Conservation (phyloP, 2,888 invertebrate species). For the Xestia c-nigrum region DNA sequence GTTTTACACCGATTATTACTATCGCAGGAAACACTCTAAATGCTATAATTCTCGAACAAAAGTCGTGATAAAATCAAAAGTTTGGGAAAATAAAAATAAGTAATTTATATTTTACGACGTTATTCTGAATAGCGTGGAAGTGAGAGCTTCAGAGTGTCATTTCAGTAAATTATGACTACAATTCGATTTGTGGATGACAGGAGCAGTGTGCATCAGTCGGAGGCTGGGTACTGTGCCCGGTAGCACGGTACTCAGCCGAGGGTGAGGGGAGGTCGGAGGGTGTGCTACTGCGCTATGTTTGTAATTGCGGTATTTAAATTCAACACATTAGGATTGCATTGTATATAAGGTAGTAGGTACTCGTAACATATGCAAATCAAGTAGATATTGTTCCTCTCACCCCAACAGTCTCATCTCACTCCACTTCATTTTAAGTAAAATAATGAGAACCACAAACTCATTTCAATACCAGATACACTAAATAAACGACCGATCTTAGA, state of each 20-base stretch:
- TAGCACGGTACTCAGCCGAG: slow-evolving; percentile 13
- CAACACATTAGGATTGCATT: slow-evolving; percentile 27
- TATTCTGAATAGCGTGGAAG: slow-evolving; percentile 28
- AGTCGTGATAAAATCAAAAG: slow-evolving; percentile 53
- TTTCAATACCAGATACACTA: background rate
- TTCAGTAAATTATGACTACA: slow-evolving; percentile 52
- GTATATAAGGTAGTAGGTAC: background rate
- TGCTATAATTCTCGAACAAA: slow-evolving; percentile 56
- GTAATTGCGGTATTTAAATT: slow-evolving; percentile 45
- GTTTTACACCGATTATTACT: slow-evolving; percentile 57
- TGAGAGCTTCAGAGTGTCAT: slow-evolving; percentile 39
- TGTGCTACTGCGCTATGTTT: slow-evolving; percentile 19
- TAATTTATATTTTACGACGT: slow-evolving; percentile 47
- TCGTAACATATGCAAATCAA: slow-evolving; percentile 23
- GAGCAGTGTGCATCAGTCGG: slow-evolving; percentile 51
- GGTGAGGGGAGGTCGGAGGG: slow-evolving; percentile 46
- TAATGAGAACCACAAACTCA: background rate
- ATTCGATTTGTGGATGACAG: slow-evolving; percentile 55
- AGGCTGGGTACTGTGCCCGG: background rate
- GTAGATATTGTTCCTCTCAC: background rate
- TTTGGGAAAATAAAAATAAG: slow-evolving; percentile 57
- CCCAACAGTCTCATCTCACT: background rate
- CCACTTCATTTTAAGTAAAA: background rate
- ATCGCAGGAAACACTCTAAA: slow-evolving; percentile 61
- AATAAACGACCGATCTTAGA: too few relatives aligned